Evolutionary conservation across 2,888 invertebrate genomes (phyloP).

Genomic region (Drosophila setosimentum): DNA sequence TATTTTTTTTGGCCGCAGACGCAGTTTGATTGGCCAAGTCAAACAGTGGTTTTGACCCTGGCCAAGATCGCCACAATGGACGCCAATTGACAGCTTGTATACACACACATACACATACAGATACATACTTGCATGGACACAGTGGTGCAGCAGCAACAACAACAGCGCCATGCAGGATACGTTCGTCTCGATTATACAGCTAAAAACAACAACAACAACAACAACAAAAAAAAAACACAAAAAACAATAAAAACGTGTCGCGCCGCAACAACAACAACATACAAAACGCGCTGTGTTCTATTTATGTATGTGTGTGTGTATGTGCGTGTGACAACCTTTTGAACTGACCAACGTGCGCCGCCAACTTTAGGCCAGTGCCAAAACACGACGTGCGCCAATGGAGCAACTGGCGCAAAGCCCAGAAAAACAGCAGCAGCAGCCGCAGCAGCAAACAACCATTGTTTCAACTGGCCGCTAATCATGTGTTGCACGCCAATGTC

Average conservation of each 20-base stretch:
- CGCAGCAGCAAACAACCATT: conserved; percentile 34
- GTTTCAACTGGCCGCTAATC: conserved; percentile 73
- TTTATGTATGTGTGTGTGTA: conserved; percentile 27
- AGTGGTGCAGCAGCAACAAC: conserved; percentile 57
- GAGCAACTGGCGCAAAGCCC: conserved; percentile 64
- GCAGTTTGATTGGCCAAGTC: conserved; percentile 83
- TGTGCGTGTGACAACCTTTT: conserved; percentile 44
- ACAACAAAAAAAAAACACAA: conserved; percentile 40
- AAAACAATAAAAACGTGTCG: conserved; percentile 48
- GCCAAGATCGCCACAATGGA: conserved; percentile 71
- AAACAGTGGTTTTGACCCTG: conserved; percentile 74
- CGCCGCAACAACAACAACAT: conserved; percentile 61
- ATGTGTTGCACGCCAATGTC: conserved; percentile 55
- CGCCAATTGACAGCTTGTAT: conserved; percentile 66
- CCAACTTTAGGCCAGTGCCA: conserved; percentile 64
- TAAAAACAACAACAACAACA: conserved; percentile 61
- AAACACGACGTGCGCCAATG: conserved; percentile 51
- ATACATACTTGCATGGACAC: conserved; percentile 31
- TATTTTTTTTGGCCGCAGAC: conserved; percentile 59
- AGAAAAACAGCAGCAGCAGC: conserved; percentile 38
- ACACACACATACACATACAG: conserved; percentile 32
- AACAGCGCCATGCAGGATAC: conserved; percentile 57
- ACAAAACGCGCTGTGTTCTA: conserved; percentile 53
- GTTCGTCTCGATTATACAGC: conserved; percentile 85
- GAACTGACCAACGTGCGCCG: conserved; percentile 70